Conservation (phyloP, 2,113 vertebrate species). For the Platycercus adscitus region DNA sequence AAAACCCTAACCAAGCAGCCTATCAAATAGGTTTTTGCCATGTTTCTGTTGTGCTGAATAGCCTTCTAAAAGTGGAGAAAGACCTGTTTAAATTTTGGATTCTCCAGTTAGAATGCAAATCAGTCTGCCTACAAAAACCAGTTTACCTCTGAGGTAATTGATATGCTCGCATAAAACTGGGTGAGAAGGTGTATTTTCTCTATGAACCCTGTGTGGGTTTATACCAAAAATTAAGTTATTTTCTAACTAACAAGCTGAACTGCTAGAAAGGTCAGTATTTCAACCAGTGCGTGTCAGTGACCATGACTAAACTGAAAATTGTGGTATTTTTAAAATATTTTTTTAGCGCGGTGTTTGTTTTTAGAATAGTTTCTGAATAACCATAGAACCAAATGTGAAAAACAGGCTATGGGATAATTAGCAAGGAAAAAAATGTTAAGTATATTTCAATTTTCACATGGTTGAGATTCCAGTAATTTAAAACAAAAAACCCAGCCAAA, state of each 20-base stretch:
- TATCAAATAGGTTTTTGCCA: neutral
- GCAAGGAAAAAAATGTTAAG: neutral
- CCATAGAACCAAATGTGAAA: neutral
- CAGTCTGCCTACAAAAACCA: neutral
- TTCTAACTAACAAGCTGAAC: neutral
- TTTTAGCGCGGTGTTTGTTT: neutral
- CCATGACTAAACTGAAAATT: neutral
- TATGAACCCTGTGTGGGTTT: neutral
- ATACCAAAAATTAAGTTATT: neutral
- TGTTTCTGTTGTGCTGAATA: neutral
- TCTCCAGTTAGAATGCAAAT: neutral
- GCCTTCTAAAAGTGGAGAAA: neutral
- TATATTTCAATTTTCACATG: neutral
- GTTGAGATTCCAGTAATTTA: neutral
- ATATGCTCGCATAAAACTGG: neutral
- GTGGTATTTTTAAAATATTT: neutral
- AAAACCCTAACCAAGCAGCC: neutral
- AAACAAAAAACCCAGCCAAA: neutral
- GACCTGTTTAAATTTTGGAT: neutral
- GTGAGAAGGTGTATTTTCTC: neutral
- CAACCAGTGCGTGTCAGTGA: neutral
- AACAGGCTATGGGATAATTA: neutral
- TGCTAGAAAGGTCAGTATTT: neutral
- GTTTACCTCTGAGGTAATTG: neutral
- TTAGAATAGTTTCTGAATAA: neutral